Evolutionary conservation across 2,888 invertebrate species (phyloP).

Genomic region (Stenotaenia linearis): DNA sequence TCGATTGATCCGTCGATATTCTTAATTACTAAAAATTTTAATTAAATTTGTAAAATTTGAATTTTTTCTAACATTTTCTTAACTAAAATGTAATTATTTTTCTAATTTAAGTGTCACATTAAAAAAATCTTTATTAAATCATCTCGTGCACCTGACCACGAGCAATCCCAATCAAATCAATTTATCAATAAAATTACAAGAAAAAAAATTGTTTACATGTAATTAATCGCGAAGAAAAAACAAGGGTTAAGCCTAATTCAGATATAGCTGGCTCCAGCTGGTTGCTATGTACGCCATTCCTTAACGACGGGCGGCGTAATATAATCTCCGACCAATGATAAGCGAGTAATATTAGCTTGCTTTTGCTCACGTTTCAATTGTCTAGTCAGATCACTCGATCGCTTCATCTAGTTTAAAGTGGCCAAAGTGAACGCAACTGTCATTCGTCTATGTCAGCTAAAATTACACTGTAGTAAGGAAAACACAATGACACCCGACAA

Average conservation of each 20-base stretch:
- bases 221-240: background rate
- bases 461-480: background rate
- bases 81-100: too few species aligned
- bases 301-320: background rate
- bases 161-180: too few species aligned
- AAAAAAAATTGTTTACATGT: background rate
- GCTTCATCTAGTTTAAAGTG: background rate
- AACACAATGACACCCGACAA: conserved; percentile 42
- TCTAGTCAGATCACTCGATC: background rate
- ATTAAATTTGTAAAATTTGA: background rate
- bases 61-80: too few species aligned
- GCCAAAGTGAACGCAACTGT: background rate
- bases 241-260: background rate
- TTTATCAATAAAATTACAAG: too few species aligned
- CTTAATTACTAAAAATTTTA: background rate
- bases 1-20: background rate
- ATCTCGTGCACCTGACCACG: too few species aligned
- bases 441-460: background rate
- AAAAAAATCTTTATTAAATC: too few species aligned
- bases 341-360: background rate
- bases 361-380: background rate
- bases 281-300: background rate
- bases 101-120: too few species aligned
- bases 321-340: background rate
- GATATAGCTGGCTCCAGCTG: background rate